Conservation (phyloP, 1,140 invertebrate genomes). For the Lordiphosa stackelbergi region DNA sequence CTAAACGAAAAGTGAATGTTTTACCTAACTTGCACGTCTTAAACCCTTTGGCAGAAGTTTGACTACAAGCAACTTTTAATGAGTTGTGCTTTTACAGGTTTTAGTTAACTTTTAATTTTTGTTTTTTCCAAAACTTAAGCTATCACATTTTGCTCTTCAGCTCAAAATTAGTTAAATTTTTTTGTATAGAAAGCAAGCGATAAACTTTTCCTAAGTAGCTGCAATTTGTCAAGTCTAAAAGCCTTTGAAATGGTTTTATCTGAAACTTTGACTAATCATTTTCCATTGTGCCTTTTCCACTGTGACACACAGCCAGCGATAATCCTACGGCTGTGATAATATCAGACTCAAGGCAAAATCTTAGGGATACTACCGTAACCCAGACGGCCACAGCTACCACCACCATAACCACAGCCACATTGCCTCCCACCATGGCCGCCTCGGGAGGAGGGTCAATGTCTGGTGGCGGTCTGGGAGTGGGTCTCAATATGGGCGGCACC, state of each 20-base stretch:
- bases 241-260: too few species aligned
- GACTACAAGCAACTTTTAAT: constrained; percentile 36
- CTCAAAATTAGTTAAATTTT: too few species aligned
- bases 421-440: constrained; percentile 39
- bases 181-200: too few species aligned
- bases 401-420: constrained; percentile 56
- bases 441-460: constrained; percentile 17
- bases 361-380: constrained; percentile 72
- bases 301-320: constrained; percentile 55
- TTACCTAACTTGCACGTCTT: constrained; percentile 35
- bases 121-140: neutral
- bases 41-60: constrained; percentile 37
- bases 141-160: neutral
- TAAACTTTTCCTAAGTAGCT: too few species aligned
- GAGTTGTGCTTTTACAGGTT: constrained; percentile 39
- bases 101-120: constrained; percentile 31
- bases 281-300: constrained; percentile 2
- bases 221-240: too few species aligned
- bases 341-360: constrained; percentile 74
- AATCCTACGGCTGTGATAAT: constrained; percentile 76
- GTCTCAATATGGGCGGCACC: constrained; percentile 49
- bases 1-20: constrained; percentile 29
- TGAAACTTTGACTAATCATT: constrained; percentile 16
- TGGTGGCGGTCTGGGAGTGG: constrained; percentile 28
- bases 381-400: constrained; percentile 63